A percentile compares a stretch with the other conserved stretches of the same genome.
Conservation (phyloP, 1,140 invertebrate species). For the Pteromalus puparum region DNA sequence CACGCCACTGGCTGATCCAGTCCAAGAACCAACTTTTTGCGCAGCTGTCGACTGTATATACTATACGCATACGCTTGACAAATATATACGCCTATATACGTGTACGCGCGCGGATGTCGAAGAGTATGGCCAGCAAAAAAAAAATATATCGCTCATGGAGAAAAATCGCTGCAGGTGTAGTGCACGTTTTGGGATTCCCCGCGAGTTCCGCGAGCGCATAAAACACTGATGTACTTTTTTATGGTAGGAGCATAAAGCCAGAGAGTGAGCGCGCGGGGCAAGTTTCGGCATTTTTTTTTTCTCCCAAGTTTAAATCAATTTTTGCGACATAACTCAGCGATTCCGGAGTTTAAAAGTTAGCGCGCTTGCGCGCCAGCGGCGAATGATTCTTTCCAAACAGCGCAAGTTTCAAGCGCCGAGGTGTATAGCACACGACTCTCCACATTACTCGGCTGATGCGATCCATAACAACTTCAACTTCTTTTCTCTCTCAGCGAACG, state of each 20-base stretch:
- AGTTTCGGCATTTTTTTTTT: slow-evolving; percentile 21
- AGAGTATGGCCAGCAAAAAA: not conserved
- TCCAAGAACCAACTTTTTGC: no score
- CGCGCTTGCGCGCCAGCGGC: not conserved
- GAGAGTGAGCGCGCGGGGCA: not conserved
- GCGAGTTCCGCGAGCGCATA: not conserved
- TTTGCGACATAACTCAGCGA: slow-evolving; percentile 11
- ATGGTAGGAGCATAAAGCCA: not conserved
- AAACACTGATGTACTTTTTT: not conserved
- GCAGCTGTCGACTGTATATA: no score
- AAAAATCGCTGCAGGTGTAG: not conserved
- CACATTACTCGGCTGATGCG: not conserved
- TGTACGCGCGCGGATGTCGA: no score
- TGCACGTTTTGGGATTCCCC: not conserved
- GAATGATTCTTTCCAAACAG: slow-evolving; percentile 36
- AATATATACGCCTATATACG: no score
- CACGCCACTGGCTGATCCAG: no score
- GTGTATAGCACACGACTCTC: slow-evolving; percentile 19
- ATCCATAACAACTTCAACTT: slow-evolving; percentile 18
- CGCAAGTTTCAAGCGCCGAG: slow-evolving; percentile 13
- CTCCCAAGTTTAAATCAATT: slow-evolving; percentile 24
- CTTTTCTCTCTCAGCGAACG: not conserved
- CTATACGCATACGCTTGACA: no score
- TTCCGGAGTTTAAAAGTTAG: slow-evolving; percentile 35
- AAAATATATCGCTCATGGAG: not conserved